phyloP scores from a whole-genome alignment of 2,113 vertebrate species.

The Telmatochromis sp. region DNA sequence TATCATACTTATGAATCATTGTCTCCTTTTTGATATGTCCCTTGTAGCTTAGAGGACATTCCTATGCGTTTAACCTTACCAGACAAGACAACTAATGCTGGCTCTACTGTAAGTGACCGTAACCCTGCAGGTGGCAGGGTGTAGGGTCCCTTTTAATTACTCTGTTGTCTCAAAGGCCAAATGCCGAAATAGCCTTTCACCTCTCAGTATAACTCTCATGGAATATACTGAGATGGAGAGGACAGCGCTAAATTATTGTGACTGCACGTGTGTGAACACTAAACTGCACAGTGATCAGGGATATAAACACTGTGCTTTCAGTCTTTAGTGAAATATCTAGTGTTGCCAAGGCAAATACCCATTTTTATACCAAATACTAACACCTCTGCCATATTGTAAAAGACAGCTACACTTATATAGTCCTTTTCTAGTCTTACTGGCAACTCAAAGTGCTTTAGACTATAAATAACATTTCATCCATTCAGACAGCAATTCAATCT shows the following conservation, averaged over 20 bases:
- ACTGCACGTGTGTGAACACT: not conserved
- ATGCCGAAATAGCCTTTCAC: slow-evolving; percentile 18
- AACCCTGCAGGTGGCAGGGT: slow-evolving; percentile 6
- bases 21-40: not conserved
- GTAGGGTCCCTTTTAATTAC: slow-evolving; percentile 55
- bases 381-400: not conserved
- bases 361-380: not conserved
- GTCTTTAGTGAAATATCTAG: not conserved
- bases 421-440: not conserved
- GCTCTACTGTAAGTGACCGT: not conserved
- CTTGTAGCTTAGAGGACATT: not conserved
- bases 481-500: not conserved
- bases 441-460: not conserved
- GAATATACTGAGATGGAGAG: slow-evolving; percentile 46
- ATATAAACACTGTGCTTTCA: not conserved
- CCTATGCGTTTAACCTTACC: not conserved
- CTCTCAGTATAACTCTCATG: slow-evolving; percentile 17
- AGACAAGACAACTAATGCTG: not conserved
- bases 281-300: not conserved
- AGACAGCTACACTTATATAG: not conserved
- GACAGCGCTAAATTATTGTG: not conserved
- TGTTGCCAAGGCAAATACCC: not conserved
- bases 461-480: not conserved
- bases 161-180: slow-evolving; percentile 60
- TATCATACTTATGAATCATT: not conserved